Base-by-base conservation (phyloP, 2,888 invertebrate species). In the Drosophila differens region DNA sequence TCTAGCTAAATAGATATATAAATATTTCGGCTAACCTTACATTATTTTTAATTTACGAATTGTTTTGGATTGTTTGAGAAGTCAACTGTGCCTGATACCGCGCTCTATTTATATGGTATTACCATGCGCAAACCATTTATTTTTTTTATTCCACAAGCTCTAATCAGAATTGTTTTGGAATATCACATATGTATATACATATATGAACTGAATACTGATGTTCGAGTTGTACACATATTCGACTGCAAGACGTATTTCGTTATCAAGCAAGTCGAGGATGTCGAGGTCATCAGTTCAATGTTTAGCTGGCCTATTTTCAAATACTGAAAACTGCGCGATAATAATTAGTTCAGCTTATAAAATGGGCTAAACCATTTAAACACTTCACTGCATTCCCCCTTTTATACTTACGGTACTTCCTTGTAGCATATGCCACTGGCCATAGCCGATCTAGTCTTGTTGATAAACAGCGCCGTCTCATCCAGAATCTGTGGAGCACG, bases 401-500 rank as follows among this genome's bases (percentile, higher is more conserved):
- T 10, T 12, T 47, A 37, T 22, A 93, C 93, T 93, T 91, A 94
- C 93, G 93, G 92, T 52, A 94, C 94, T 91, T 94, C 93, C 63
- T 83, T 93, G 66, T 77, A 90, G 67, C 93, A 94, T 60, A 93
- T 60, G 5, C 93, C 93, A 52, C 91, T 86, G 49, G 93, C 87
- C 89, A 93, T 93, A 1, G 85, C 83, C 0, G 91, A 89, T 10
- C 94, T 91, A 12, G 94, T 94, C 47, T 87, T 86, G 63, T 93
- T 93, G 51, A 93, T 91, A 54, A 93, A 93, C 54, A 92, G 81
- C 9, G 92, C 92, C 1, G 91, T 92, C 57, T 91, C 88, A 69
- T 93, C 93, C 3, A 92, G 70, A 32, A 90, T 66, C 19, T 85
- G 67, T 1, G 92, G 88, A 3, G 70, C 65, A 0, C 73, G 75